Conservation (phyloP, 2,888 invertebrate species). For the Zelleria hepariella region DNA sequence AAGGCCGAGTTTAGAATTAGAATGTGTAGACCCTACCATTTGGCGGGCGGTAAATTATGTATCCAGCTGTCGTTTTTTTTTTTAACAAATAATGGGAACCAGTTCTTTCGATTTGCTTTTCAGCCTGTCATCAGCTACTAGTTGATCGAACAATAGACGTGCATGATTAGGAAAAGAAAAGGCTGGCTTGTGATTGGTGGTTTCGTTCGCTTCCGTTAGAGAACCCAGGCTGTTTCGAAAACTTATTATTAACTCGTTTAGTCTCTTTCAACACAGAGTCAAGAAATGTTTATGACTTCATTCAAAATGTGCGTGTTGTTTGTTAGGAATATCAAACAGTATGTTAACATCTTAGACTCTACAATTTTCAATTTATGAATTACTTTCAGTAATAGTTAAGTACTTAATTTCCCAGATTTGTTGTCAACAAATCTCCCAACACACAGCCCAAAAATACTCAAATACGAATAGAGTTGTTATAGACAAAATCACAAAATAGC, state of each 20-base stretch:
- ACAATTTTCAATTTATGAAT: too few species aligned
- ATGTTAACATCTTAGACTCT: too few species aligned
- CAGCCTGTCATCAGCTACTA: conserved; percentile 22
- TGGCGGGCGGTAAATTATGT: conserved; percentile 67
- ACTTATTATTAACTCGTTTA: neutral
- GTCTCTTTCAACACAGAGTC: neutral
- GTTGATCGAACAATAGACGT: conserved; percentile 18
- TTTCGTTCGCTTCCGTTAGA: neutral
- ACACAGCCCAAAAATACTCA: too few species aligned
- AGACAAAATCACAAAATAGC: too few species aligned
- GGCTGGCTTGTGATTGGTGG: conserved; percentile 9
- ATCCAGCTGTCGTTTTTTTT: conserved; percentile 42
- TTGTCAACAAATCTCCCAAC: too few species aligned
- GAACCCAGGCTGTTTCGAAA: neutral
- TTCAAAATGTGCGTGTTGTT: neutral
- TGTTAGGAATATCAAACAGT: neutral
- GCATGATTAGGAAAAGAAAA: conserved; percentile 26
- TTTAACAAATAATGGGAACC: conserved; percentile 54
- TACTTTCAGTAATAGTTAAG: too few species aligned
- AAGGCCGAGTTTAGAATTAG: conserved; percentile 68
- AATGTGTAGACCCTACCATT: conserved; percentile 71
- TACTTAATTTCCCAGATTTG: too few species aligned
- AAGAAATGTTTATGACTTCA: neutral
- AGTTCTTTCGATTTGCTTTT: conserved; percentile 27
- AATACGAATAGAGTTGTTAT: too few species aligned